Evolutionary conservation across 2,113 vertebrate genomes (phyloP).

Genomic region (Cyprinodon brontotheroides): DNA sequence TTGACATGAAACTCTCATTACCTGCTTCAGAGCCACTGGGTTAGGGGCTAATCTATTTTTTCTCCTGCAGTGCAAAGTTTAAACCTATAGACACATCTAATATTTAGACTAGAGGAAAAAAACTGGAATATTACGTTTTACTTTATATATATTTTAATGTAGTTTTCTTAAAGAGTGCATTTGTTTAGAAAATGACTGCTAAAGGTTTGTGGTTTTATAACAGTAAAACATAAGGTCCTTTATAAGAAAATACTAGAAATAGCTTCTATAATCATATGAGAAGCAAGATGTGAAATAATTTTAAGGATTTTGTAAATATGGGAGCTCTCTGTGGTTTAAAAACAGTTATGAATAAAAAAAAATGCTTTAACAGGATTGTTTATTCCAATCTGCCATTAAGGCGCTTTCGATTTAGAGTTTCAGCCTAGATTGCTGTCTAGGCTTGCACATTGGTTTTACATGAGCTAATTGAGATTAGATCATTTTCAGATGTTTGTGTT

Average conservation of each 20-base stretch:
- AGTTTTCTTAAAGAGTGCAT: background rate
- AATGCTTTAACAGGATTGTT: no score
- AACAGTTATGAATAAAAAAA: no score
- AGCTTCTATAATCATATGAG: no score
- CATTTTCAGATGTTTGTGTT: background rate
- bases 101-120: background rate
- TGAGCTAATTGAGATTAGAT: background rate
- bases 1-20: background rate
- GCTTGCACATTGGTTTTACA: background rate
- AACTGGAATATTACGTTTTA: background rate
- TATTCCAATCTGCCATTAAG: no score
- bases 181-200: background rate
- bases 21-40: background rate
- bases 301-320: background rate
- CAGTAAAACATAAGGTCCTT: no score
- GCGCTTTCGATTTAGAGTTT: background rate
- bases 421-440: background rate
- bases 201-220: background rate
- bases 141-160: background rate
- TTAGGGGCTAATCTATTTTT: background rate
- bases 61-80: background rate
- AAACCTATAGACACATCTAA: background rate
- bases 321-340: no score
- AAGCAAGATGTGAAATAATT: background rate
- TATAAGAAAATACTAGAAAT: no score